A percentile compares a stretch with the other conserved stretches of the same genome.
Evolutionary conservation across 23 tunicate species (phyloP).

Genomic region (Trididemnum clinides): DNA sequence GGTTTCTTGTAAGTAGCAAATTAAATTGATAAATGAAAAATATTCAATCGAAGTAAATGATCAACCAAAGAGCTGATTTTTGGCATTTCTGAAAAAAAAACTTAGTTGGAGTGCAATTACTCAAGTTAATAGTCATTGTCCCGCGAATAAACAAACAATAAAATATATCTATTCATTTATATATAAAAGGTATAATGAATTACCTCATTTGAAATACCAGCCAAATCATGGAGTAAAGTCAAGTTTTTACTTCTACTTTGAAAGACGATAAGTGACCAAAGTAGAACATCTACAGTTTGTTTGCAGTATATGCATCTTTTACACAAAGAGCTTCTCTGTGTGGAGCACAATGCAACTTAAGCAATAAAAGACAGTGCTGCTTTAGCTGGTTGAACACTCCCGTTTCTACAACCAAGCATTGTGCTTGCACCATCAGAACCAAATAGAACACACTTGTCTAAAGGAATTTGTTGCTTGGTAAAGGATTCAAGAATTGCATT

Average conservation of each 20-base stretch:
- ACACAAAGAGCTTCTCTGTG: slow-evolving; percentile 11
- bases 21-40: no score
- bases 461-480: neutral
- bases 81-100: no score
- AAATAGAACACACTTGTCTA: neutral
- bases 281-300: neutral
- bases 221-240: neutral
- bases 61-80: no score
- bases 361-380: slow-evolving; percentile 9
- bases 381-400: neutral
- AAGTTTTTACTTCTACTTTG: neutral
- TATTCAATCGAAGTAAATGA: no score
- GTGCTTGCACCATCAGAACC: slow-evolving; percentile 16
- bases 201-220: slow-evolving; percentile 3
- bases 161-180: no score
- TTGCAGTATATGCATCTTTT: neutral
- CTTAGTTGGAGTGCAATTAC: no score
- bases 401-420: slow-evolving; percentile 13
- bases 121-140: no score
- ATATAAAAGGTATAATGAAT: neutral
- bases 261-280: neutral
- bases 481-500: neutral
- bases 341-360: slow-evolving; percentile 3
- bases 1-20: no score
- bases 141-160: no score